Conservation (phyloP, 1,140 invertebrate species). For the Pachypsylla venusta region DNA sequence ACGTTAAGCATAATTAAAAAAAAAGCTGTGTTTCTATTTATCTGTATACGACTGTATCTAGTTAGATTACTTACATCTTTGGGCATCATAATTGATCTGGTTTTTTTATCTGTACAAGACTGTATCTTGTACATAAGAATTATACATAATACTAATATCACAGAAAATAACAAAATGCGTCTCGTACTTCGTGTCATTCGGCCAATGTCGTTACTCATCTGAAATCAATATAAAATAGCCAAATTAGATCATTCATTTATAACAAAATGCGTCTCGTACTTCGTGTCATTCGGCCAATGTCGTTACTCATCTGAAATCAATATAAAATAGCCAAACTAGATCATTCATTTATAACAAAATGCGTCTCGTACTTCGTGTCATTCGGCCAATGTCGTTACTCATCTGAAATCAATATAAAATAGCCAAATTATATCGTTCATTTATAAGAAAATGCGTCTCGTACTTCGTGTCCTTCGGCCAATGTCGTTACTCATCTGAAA, state of each 20-base stretch:
- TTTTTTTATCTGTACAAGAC: slow-evolving; percentile 19
- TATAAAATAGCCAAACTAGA: neutral
- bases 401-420: slow-evolving; percentile 21
- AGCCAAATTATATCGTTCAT: neutral
- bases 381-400: slow-evolving; percentile 26
- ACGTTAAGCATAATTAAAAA: too few relatives aligned
- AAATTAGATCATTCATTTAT: too few relatives aligned
- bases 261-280: slow-evolving; percentile 25
- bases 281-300: slow-evolving; percentile 27
- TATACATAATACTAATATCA: slow-evolving; percentile 20
- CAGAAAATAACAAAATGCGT: slow-evolving; percentile 23
- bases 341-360: slow-evolving; percentile 22
- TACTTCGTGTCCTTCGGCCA: slow-evolving; percentile 27
- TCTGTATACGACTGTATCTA: neutral
- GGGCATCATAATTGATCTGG: slow-evolving; percentile 24
- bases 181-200: slow-evolving; percentile 28
- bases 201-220: slow-evolving; percentile 26
- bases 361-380: slow-evolving; percentile 27
- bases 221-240: slow-evolving; percentile 12
- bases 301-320: slow-evolving; percentile 25
- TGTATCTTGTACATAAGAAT: slow-evolving; percentile 25
- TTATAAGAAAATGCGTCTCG: slow-evolving; percentile 23
- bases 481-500: slow-evolving; percentile 26
- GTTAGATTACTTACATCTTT: slow-evolving; percentile 22
- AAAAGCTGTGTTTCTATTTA: too few relatives aligned